Evolutionary conservation across 2,113 vertebrate species (phyloP), one percentile per base, ranked within the genome.

Genomic region (Azemiops feae): DNA sequence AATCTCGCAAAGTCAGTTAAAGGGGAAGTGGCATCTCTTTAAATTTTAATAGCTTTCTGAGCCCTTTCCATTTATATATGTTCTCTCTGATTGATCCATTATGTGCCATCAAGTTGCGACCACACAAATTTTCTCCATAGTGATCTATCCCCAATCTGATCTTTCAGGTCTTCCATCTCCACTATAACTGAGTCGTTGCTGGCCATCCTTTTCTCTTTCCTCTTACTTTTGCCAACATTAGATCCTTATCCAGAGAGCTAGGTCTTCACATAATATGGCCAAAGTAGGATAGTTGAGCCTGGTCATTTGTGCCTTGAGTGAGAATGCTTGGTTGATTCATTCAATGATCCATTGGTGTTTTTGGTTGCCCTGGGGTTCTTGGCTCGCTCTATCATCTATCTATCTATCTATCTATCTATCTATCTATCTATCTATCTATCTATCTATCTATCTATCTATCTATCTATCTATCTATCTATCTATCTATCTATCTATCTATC

Each of bases 11-110:
- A 91, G 58, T 27, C 47, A 92, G 85, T 93, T 95, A 93, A 92
- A 89, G 57, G 89, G 93, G 88, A 3, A 93, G 52, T 25, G 30
- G 91, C 5, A 6, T 16, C 16, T 54, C 69, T 54, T 85, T n/a
- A 93, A 86, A 30, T 85, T 93, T 58, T 47, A 92, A 81, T 74
- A 50, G 52, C 52, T 93, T 93, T 91, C 90, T 34, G 89, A 34
- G 23, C 16, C 14, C 25, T 45, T n/a, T 60, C 25, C 5, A 34
- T 91, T 87, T 60, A 91, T 89, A n/a, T 74, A 86, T 92, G 69
- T 52, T 89, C 58, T 85, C 58, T 85, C 18, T 34, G 27, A n/a
- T 69, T 69, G 64, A n/a, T 69, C 30, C 30, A 69, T n/a, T 69
- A n/a, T 64, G 60, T 64, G 60, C 11, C 60, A n/a, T 14, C 64